These are phyloP conservation scores for Stegodyphus dumicola DNA, from an alignment of 1,140 invertebrate species.

Conservation along the genomic window DNA sequence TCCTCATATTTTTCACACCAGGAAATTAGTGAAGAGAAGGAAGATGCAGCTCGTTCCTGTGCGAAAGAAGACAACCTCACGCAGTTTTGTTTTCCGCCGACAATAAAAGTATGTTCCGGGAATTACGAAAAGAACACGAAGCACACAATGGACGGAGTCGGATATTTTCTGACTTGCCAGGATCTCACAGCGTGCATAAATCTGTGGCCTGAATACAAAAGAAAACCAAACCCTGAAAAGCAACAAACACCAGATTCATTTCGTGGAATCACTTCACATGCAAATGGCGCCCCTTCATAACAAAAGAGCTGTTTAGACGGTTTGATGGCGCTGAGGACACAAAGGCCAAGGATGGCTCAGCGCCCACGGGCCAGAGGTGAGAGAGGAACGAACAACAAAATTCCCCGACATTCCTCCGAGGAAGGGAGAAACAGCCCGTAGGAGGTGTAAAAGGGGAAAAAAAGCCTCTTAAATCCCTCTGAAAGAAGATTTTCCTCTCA, in stretches of 20 bases:
- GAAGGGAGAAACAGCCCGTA: neutral
- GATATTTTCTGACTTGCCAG: neutral
- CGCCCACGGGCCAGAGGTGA: conserved; percentile 30
- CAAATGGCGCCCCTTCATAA: conserved; percentile 17
- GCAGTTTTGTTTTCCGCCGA: too few relatives aligned
- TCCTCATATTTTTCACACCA: too few relatives aligned
- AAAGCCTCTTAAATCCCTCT: too few relatives aligned
- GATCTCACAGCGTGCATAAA: neutral
- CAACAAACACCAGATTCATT: neutral
- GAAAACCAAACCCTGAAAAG: neutral
- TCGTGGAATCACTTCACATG: conserved; percentile 22
- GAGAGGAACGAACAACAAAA: conserved; percentile 16
- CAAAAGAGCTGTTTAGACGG: conserved; percentile 38
- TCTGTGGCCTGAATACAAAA: conserved; percentile 1
- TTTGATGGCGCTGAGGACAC: neutral
- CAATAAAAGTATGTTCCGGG: too few relatives aligned
- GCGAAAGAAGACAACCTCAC: too few relatives aligned
- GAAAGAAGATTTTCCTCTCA: too few relatives aligned
- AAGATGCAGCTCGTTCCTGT: too few relatives aligned
- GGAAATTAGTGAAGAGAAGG: too few relatives aligned
- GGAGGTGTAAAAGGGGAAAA: neutral
- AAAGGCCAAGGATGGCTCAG: neutral
- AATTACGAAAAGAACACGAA: too few relatives aligned
- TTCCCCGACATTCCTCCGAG: neutral
- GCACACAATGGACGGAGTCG: neutral